Evolutionary conservation across 2,797 vertebrate species (phyloP), one percentile per base, ranked within the genome.

Genomic region (Percopsis omiscomaycus): DNA sequence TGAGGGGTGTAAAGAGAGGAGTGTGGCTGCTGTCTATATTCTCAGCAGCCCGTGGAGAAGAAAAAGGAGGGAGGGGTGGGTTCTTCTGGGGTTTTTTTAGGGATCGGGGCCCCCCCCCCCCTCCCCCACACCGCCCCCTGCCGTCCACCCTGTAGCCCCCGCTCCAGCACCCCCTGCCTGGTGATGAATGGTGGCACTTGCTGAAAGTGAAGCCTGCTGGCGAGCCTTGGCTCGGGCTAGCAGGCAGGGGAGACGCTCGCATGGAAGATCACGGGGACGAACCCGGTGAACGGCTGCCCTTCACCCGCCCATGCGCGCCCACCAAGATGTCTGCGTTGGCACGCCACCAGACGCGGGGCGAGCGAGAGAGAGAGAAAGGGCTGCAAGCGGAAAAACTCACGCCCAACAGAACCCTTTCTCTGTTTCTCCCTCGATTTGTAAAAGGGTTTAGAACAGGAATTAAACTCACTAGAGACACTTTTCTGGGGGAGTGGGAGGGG

Each of bases 161-260:
- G 30, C 49, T 61, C 70, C 74, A 79, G 85, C 77, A 83, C 86
- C 91, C 78, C 91, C 90, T 89, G 88, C 86, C 74, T 85, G 70
- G 86, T 93, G 92, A 94, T 93, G 91, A 93, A 93, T 94, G 89
- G 89, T 86, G 89, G 81, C 85, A 89, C 88, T 92, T 83, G 90
- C 88, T 84, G 87, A 91, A 93, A 92, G 89, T 90, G 90, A 94
- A 92, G 90, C 87, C 83, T 88, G 84, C 90, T 88, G 86, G 89
- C 82, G 89, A 88, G 85, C 76, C 81, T 92, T 91, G 89, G 91
- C 88, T 88, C 37, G 9, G 30, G 30, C 32, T 5, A 8, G 78
- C 75, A 81, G 77, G 78, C 80, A 66, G 66, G 80, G 77, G 82
- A 78, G 80, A 75, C 84, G 37, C 37, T 42, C 80, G 82, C 84